Evolutionary conservation across 2,888 invertebrate species (phyloP).

Genomic region (Epinotia brunnichana): DNA sequence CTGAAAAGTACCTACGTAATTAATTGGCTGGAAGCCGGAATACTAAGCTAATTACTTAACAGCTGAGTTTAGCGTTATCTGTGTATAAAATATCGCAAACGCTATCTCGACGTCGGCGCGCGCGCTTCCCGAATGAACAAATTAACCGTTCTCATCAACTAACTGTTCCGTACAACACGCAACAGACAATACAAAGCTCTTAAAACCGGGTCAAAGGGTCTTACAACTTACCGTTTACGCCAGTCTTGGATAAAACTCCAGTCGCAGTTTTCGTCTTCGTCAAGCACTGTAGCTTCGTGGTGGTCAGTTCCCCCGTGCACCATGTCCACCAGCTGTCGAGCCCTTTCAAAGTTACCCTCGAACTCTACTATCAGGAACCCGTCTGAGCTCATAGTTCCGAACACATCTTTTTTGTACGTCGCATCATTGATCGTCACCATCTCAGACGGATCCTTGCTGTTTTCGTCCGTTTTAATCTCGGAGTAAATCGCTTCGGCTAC

Average conservation of each 20-base stretch:
- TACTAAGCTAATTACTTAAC: conserved; percentile 25
- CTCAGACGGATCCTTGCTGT: conserved; percentile 56
- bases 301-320: conserved; percentile 76
- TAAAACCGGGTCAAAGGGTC: conserved; percentile 61
- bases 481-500: conserved; percentile 77
- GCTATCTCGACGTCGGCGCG: conserved; percentile 50
- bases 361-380: conserved; percentile 86
- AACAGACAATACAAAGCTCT: conserved; percentile 60
- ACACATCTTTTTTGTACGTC: conserved; percentile 74
- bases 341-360: conserved; percentile 85
- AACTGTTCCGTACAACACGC: conserved; percentile 59
- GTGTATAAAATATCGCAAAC: conserved; percentile 42
- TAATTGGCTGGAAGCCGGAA: conserved; percentile 19
- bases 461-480: conserved; percentile 68
- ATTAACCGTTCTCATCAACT: conserved; percentile 61
- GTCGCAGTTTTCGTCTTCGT: conserved; percentile 84
- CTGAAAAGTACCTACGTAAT: conserved; percentile 3
- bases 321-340: conserved; percentile 85
- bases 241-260: conserved; percentile 91
- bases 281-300: conserved; percentile 76
- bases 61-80: conserved; percentile 20
- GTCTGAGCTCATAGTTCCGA: conserved; percentile 73
- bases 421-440: conserved; percentile 70
- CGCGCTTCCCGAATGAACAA: conserved; percentile 62
- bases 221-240: conserved; percentile 85